These are phyloP conservation scores for Trogon melanurus DNA, from an alignment of 2,113 vertebrate genomes.

Conservation along the genomic window DNA sequence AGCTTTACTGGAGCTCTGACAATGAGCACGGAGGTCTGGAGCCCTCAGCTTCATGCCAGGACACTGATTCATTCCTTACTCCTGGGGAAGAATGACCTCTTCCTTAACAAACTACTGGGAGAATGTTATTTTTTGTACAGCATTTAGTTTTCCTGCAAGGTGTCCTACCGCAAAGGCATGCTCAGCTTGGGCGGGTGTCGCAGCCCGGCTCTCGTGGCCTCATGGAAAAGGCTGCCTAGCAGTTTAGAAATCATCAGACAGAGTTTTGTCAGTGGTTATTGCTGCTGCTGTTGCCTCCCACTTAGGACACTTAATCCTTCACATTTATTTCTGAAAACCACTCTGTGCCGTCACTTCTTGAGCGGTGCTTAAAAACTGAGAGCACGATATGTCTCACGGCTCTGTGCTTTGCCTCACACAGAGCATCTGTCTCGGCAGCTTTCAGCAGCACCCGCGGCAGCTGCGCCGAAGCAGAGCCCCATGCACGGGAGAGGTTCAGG, in stretches of 20 bases:
- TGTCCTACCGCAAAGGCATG: neutral
- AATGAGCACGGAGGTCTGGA: constrained; percentile 12
- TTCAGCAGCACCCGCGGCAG: neutral
- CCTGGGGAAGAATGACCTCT: neutral
- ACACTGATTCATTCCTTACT: neutral
- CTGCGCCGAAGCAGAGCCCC: neutral
- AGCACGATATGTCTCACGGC: neutral
- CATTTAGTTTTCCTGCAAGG: neutral
- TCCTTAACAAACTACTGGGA: neutral
- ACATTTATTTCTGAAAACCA: neutral
- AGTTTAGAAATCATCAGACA: neutral
- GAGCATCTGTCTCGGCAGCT: neutral
- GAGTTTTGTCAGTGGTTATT: neutral
- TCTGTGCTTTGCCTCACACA: neutral
- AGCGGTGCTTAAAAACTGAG: neutral
- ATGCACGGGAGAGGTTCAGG: fast-evolving
- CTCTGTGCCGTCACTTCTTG: neutral
- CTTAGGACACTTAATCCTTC: neutral
- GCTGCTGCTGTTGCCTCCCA: neutral
- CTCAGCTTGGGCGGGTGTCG: neutral
- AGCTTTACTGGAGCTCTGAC: neutral
- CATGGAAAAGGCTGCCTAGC: neutral
- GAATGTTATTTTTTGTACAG: neutral
- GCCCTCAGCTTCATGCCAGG: neutral
- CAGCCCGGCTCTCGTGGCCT: neutral